Evolutionary conservation across 2,113 vertebrate genomes (phyloP), one percentile per base, ranked within the genome.

Genomic region (Tachysurus vachellii): DNA sequence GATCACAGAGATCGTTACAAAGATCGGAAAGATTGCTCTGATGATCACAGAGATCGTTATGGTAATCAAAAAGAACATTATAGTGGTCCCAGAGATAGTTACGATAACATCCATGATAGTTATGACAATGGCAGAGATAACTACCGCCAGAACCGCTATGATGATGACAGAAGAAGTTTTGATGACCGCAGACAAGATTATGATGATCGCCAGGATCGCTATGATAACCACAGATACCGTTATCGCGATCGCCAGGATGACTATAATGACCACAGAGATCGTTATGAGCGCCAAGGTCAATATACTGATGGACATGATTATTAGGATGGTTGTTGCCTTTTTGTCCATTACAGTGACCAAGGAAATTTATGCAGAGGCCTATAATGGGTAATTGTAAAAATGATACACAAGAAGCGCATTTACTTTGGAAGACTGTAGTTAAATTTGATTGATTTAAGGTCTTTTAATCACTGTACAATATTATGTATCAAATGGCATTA

Each of bases 1-100:
- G 91, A 93, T 2, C 86, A 31, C 53, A 88, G 83, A 0, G 90
- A 92, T 53, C 84, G 83, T 0, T 89, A 92, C 8, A 84, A 90
- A 23, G 80, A 88, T 19, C 75, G 4, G 0, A 81, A 80, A 0
- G 85, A 92, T 11, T 87, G 26, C 0, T 73, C 89, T 0, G 54
- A 89, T 0, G 91, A 92, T 5, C 76, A 71, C 23, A 76, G 68
- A 70, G 90, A 84, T 31, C 85, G 61, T 1, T 86, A 89, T 0
- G 82, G 86, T 14, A 81, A 84, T 2, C 59, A 84, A 8, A 70
- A 6, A 47, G 81, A 83, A n/a, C 68, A 42, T 0, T 88, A 90
- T 1, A 90, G 93, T 2, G 87, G 80, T 1, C 90, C 86, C 84
- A 90, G 91, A 31, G 82, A 80, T 28, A 7, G 82, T 77, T 2